Evolutionary conservation across 2,888 invertebrate species (phyloP), one percentile per base, ranked within the genome.

Genomic region (Acrobasis repandana): DNA sequence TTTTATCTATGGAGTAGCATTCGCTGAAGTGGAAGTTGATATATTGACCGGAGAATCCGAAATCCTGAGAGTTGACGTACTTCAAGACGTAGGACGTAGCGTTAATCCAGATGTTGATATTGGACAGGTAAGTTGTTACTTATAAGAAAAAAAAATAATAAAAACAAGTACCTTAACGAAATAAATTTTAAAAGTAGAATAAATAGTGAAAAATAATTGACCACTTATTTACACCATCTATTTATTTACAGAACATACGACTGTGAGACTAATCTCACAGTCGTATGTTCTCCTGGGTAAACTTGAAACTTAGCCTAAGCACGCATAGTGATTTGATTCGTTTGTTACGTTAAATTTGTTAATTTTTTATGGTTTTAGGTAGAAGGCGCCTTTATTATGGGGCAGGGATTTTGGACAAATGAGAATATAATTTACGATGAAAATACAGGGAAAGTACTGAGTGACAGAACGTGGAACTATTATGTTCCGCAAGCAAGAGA

Each of bases 381-480:
- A 0, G 95, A 96, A 82, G 96, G 96, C 0, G 95, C 95, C 0
- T 96, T 95, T 67, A 83, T 95, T 4, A 95, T 95, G 95, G 96
- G 92, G 56, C 79, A 87, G 3, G 97, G 97, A 1, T 95, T 95
- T 70, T 96, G 94, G 93, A 94, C 95, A 0, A 90, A 87, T 0
- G 97, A 97, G 75, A 93, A 95, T 61, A 76, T 96, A 54, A 85
- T 94, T 0, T 94, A 93, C n/a, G 20, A 56, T 67, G 83, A 89
- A 4, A 74, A 85, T 9, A 94, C 94, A 0, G 97, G 96, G 0
- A 90, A 93, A 67, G 76, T 96, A 0, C 84, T 95, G 5, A 96
- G 96, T 0, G 93, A 95, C 70, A 93, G 95, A 62, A 95, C 96
- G 9, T 97, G 96, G 96, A 94, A 93, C 64, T 96, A 96, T 72